Conservation (phyloP, 2,888 invertebrate species). For the Andrena hattorfiana region DNA sequence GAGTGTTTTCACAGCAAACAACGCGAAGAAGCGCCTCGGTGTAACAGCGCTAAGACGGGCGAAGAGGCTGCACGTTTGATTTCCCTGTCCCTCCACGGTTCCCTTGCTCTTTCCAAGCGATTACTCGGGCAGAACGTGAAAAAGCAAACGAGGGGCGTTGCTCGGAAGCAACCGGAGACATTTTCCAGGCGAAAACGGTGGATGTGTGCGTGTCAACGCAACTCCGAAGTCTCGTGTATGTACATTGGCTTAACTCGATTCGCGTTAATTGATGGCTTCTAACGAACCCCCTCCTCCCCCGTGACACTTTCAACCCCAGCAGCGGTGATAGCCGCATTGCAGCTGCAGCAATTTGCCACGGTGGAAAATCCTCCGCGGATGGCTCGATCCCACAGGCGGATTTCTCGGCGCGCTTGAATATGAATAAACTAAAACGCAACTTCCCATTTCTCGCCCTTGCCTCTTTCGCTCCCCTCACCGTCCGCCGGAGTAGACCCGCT, state of each 20-base stretch:
- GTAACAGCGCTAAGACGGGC: constrained; percentile 61
- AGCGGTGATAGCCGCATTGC: constrained; percentile 67
- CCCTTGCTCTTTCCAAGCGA: constrained; percentile 42
- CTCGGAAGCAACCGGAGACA: background rate
- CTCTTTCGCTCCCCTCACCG: background rate
- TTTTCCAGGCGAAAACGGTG: constrained; percentile 17
- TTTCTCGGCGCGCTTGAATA: constrained; percentile 65
- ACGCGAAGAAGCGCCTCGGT: constrained; percentile 68
- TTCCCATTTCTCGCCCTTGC: background rate
- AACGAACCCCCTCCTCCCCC: constrained; percentile 69
- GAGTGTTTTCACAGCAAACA: constrained; percentile 74
- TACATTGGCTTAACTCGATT: constrained; percentile 72
- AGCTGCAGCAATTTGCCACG: constrained; percentile 71
- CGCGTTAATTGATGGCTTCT: constrained; percentile 77
- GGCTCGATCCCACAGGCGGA: constrained; percentile 59
- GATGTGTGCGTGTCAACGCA: constrained; percentile 50
- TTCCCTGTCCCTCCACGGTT: constrained; percentile 33
- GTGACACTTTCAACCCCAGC: constrained; percentile 1
- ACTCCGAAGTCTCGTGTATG: constrained; percentile 47
- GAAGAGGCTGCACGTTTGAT: constrained; percentile 67
- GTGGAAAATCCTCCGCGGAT: constrained; percentile 62
- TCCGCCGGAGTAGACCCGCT: background rate
- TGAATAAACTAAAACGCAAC: constrained; percentile 66
- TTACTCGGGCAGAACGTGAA: constrained; percentile 38
- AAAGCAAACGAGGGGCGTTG: constrained; percentile 40